A percentile compares a stretch with the other conserved stretches of the same genome.
Evolutionary conservation across 2,113 vertebrate species (phyloP).

Genomic region (Pantherophis guttatus): DNA sequence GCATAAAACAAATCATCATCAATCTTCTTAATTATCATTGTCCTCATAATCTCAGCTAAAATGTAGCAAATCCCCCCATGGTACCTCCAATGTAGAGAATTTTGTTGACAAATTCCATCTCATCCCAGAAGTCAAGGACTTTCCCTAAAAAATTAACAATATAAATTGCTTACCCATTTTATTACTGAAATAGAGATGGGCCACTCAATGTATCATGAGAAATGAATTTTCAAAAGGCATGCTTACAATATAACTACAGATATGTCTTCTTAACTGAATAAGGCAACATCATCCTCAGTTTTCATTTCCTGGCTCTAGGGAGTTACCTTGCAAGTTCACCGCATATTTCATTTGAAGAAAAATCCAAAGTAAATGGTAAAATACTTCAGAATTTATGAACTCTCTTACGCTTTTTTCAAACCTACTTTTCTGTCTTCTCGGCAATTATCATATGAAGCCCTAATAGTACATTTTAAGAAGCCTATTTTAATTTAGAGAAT

Average conservation of each 20-base stretch:
- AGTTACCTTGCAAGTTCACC: neutral
- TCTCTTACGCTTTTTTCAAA: too few species aligned
- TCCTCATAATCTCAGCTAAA: neutral
- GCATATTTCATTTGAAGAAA: neutral
- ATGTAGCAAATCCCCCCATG: neutral
- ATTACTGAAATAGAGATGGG: neutral
- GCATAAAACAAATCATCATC: neutral
- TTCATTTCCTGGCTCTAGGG: neutral
- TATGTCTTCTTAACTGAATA: neutral
- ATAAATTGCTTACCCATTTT: neutral
- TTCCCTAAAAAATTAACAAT: neutral
- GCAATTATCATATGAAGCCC: neutral
- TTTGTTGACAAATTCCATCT: neutral
- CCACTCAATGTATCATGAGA: neutral
- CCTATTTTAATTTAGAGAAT: neutral
- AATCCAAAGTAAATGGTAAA: neutral
- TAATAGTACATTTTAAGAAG: neutral
- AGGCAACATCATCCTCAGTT: neutral
- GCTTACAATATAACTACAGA: neutral
- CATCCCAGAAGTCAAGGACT: neutral
- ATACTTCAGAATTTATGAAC: neutral
- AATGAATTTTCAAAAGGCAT: neutral
- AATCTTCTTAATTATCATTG: neutral
- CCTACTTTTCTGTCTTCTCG: neutral
- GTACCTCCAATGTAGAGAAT: neutral